A percentile compares a stretch with the other conserved stretches of the same genome.
Conservation (phyloP, 2,113 vertebrate genomes). For the Thermophis baileyi region DNA sequence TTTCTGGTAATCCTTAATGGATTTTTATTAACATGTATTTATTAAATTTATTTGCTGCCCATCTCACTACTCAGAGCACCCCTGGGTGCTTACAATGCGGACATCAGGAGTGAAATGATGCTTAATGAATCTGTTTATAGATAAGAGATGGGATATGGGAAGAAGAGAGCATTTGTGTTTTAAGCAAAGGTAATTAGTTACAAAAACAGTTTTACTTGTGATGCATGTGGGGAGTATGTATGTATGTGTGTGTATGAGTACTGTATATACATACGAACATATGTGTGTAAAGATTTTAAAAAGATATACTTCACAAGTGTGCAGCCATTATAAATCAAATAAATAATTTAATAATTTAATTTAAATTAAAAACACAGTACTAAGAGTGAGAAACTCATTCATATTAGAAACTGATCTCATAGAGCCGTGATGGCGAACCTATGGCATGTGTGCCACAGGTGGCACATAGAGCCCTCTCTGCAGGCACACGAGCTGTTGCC, state of each 20-base stretch:
- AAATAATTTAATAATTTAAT: neutral
- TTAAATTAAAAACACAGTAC: neutral
- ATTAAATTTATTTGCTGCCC: no score
- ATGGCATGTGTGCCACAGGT: no score
- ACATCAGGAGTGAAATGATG: neutral
- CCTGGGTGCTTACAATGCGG: no score
- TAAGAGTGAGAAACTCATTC: neutral
- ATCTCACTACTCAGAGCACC: no score
- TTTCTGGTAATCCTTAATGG: neutral
- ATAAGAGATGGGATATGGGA: neutral
- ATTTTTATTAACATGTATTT: neutral
- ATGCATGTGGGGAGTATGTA: neutral
- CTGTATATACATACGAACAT: no score
- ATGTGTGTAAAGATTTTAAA: neutral
- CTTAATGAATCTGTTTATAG: neutral
- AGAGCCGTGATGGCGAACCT: no score
- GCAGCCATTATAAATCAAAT: neutral
- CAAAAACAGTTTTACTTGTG: neutral
- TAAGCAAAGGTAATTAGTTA: neutral
- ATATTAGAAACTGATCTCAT: neutral
- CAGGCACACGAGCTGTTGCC: no score
- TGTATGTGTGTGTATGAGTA: neutral
- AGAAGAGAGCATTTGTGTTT: neutral
- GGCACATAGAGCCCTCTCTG: no score
- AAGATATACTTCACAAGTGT: neutral